phyloP scores from a whole-genome alignment of 2,888 invertebrate genomes.

The Dastarcus helophoroides region DNA sequence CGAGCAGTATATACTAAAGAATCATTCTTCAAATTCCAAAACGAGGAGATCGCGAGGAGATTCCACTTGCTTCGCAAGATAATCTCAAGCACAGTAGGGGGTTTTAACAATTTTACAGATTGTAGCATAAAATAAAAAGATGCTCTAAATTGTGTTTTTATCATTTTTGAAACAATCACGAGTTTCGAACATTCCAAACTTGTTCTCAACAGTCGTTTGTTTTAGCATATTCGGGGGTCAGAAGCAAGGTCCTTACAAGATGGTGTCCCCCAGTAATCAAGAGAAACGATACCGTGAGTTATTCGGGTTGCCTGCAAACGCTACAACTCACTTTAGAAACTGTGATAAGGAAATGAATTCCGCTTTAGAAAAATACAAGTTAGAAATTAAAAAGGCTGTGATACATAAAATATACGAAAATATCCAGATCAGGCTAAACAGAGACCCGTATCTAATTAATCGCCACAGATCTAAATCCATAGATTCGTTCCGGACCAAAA shows the following conservation, averaged over 20 bases:
- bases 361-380: conserved; percentile 7
- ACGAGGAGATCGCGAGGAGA: too few species aligned
- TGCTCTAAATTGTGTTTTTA: too few species aligned
- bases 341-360: conserved; percentile 3
- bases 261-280: conserved; percentile 3
- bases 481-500: conserved; percentile 13
- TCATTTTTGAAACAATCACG: too few species aligned
- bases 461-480: conserved; percentile 11
- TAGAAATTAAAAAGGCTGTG: conserved; percentile 18
- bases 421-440: conserved; percentile 14
- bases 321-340: neutral
- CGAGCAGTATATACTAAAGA: too few species aligned
- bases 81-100: too few species aligned
- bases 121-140: too few species aligned
- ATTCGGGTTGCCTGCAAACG: neutral
- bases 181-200: too few species aligned
- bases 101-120: too few species aligned
- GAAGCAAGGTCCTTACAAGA: conserved; percentile 7
- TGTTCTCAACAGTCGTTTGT: too few species aligned
- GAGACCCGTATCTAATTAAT: conserved; percentile 11
- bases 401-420: conserved; percentile 21
- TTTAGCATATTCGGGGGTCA: conserved; percentile 11
- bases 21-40: too few species aligned
- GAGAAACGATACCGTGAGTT: neutral
- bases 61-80: too few species aligned